Percentiles rank a stretch among this genome's conserved stretches.
Evolutionary conservation across 2,888 invertebrate genomes (phyloP).

Genomic region (Platerodrilus igneus): DNA sequence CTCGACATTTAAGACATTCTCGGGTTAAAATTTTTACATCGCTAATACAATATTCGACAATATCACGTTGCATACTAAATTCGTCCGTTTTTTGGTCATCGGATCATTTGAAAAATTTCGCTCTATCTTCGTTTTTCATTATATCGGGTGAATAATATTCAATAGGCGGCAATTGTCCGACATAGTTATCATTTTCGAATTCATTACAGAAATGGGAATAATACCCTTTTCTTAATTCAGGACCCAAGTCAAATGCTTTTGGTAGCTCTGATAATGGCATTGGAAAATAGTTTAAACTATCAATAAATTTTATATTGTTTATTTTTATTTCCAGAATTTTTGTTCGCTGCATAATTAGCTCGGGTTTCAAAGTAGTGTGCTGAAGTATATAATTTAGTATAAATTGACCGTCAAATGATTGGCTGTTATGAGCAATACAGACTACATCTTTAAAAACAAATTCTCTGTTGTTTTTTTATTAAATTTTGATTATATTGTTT

Average conservation of each 20-base stretch:
- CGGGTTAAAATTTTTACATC: conserved; percentile 32
- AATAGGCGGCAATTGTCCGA: not conserved
- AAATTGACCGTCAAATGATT: conserved; percentile 1
- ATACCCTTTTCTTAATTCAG: conserved; percentile 23
- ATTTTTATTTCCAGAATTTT: no score
- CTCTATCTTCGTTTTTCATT: conserved; percentile 7
- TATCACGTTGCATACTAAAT: conserved; percentile 33
- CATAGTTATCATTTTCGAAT: not conserved
- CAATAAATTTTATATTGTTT: no score
- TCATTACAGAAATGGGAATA: conserved; percentile 15
- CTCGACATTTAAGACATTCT: conserved; percentile 24
- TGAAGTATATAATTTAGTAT: not conserved
- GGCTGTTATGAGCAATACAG: not conserved
- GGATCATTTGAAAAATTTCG: conserved; percentile 24
- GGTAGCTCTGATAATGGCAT: conserved; percentile 18
- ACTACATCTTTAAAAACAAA: conserved; percentile 1
- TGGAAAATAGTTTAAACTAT: conserved; percentile 1
- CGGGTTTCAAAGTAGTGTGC: not conserved
- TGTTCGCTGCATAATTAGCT: not conserved
- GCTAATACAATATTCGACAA: conserved; percentile 28
- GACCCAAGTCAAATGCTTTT: conserved; percentile 20
- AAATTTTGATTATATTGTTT: no score
- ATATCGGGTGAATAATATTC: conserved; percentile 15
- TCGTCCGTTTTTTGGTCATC: no score
- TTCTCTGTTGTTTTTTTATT: no score